phyloP scores from a whole-genome alignment of 2,113 vertebrate species.

The Cathartes aura region DNA sequence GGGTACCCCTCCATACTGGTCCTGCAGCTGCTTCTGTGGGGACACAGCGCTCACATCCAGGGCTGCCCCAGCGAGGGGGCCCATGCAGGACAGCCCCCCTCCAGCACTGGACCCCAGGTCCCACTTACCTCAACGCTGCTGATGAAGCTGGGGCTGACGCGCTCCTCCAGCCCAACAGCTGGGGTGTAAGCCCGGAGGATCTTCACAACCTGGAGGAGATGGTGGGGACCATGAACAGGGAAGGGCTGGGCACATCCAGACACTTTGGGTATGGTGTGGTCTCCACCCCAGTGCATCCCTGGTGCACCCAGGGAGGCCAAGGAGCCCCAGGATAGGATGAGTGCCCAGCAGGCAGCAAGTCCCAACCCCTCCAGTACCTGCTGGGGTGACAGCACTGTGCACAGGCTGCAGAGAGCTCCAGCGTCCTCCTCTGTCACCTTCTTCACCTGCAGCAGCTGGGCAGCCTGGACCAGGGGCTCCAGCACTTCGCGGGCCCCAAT shows the following conservation, averaged over 20 bases:
- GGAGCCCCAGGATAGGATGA: not conserved
- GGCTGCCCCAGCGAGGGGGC: fast-evolving
- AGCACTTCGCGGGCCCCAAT: slow-evolving; percentile 71
- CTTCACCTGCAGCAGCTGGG: slow-evolving; percentile 82
- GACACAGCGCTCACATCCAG: fast-evolving
- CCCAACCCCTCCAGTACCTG: not conserved
- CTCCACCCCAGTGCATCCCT: not conserved
- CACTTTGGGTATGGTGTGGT: fast-evolving
- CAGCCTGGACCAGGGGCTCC: slow-evolving; percentile 82
- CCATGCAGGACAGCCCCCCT: fast-evolving
- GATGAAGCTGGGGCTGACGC: slow-evolving; percentile 76
- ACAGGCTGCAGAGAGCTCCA: slow-evolving; percentile 75
- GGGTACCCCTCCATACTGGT: not conserved
- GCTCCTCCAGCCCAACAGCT: slow-evolving; percentile 74
- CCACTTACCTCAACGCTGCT: slow-evolving; percentile 72
- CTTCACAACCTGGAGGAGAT: slow-evolving; percentile 74
- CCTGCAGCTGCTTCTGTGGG: not conserved
- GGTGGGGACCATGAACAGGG: fast-evolving
- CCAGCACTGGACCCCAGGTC: fast-evolving
- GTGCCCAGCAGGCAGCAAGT: not conserved
- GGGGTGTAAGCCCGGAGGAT: slow-evolving; percentile 76
- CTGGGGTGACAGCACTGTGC: slow-evolving; percentile 72
- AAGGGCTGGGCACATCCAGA: not conserved
- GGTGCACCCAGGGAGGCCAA: not conserved
- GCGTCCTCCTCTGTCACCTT: slow-evolving; percentile 77